A percentile compares a stretch with the other conserved stretches of the same genome.
phyloP scores from a whole-genome alignment of 1,140 invertebrate species.

The Drosophila dunni region DNA sequence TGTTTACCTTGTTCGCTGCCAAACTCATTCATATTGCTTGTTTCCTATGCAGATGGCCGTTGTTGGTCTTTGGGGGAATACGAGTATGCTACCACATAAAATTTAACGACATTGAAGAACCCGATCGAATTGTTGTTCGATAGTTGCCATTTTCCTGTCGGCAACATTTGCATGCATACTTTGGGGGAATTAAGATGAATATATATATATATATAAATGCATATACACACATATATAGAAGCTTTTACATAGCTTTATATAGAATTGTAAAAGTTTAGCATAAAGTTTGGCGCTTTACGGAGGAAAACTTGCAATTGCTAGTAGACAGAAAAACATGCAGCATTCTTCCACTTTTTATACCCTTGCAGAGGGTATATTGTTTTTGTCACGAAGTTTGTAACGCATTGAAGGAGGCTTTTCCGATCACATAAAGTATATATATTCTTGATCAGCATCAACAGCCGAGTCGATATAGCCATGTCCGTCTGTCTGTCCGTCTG shows the following conservation, averaged over 20 bases:
- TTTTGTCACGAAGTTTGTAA: too few species aligned
- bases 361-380: too few species aligned
- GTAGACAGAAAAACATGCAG: conserved; percentile 52
- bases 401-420: too few species aligned
- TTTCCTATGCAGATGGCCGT: conserved; percentile 54
- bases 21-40: conserved; percentile 52
- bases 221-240: neutral
- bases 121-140: conserved; percentile 55
- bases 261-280: conserved; percentile 74
- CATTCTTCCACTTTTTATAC: neutral
- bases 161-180: conserved; percentile 73
- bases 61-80: conserved; percentile 30
- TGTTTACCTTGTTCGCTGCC: conserved; percentile 56
- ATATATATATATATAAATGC: conserved; percentile 27
- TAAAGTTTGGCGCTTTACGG: conserved; percentile 76
- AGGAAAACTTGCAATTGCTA: conserved; percentile 78
- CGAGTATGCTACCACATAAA: conserved; percentile 53
- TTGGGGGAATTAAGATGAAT: conserved; percentile 67
- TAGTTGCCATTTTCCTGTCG: conserved; percentile 54
- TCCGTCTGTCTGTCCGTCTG: too few species aligned
- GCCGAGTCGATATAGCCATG: too few species aligned
- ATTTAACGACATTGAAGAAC: conserved; percentile 69
- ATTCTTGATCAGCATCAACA: too few species aligned
- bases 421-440: too few species aligned
- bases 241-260: conserved; percentile 11